Base-by-base conservation (phyloP, 1,140 invertebrate species). In the Wiebesia pumilae region DNA sequence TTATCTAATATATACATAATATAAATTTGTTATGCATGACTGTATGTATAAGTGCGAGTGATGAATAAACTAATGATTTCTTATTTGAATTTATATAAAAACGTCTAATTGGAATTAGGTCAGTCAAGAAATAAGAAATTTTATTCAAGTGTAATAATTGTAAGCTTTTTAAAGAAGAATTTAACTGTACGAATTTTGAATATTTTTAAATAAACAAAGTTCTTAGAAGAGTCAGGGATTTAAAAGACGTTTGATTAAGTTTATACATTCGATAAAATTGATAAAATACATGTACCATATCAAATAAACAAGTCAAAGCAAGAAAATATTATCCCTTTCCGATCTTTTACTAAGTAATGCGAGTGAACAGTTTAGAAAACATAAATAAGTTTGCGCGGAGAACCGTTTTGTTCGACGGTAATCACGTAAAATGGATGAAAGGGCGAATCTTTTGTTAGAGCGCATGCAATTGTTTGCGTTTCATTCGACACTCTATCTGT, bases 391-490 rank as follows among this genome's bases (percentile, higher is more conserved):
- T 62, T 2, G 24, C 58, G 3, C 3, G 3, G 58, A 62, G 24
- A 62, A 27, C 24, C 58, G 24, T 62, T 62, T 62, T 62, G 7
- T 24, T 62, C 27, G 58, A 62, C 27, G 65, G 24, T 51, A 83
- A 77, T 75, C 27, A 21, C 47, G 27, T 40, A 27, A 77, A 83
- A 62, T 77, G 51, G 33, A 83, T 54, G 43, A 77, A 33, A 81
- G 38, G 65, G 12, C 27, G 62, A 65, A 73, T 83, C 82, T 62
- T 83, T 83, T 83, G 51, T 83, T 35, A n/a, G 12, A 35, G 9
- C 7, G 12, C 40, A 35, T 19, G 47, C 10, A 24, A 83, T 83
- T 83, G 71, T 83, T 38, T 73, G n/a, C 69, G 43, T 69, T 82
- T 35, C 43, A 30, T 78, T 43, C 33, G 16, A 43, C 12, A 6